A percentile compares a stretch with the other conserved stretches of the same genome.
Evolutionary conservation across 2,888 invertebrate species (phyloP).

Genomic region (Meta bourneti): DNA sequence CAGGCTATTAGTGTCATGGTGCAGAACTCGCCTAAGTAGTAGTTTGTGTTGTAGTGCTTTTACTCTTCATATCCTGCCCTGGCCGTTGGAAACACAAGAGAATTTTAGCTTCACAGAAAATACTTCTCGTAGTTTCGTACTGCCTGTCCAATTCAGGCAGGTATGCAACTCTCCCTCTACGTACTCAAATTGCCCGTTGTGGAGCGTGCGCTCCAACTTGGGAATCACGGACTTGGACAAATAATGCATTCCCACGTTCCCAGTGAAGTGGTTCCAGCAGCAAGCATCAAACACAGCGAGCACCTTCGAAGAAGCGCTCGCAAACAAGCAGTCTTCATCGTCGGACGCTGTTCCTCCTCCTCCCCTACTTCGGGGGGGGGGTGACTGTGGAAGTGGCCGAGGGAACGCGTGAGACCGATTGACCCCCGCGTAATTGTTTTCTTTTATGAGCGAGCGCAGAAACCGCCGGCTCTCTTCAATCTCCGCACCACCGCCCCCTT

Average conservation of each 20-base stretch:
- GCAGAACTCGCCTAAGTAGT: too few relatives aligned
- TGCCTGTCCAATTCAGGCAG: too few relatives aligned
- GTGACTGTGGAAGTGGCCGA: neutral
- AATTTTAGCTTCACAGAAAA: too few relatives aligned
- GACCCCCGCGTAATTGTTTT: conserved; percentile 67
- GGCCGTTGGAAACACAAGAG: too few relatives aligned
- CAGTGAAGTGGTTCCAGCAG: neutral
- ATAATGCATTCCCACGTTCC: neutral
- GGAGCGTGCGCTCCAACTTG: too few relatives aligned
- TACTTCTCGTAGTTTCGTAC: too few relatives aligned
- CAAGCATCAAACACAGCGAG: neutral
- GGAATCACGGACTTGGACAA: too few relatives aligned
- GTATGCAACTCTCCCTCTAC: too few relatives aligned
- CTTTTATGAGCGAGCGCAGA: conserved; percentile 28
- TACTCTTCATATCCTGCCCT: too few relatives aligned
- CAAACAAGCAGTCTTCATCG: neutral
- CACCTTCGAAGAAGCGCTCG: neutral
- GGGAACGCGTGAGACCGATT: conserved; percentile 50
- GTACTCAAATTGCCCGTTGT: too few relatives aligned
- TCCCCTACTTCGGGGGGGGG: neutral
- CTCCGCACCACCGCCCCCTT: conserved; percentile 8
- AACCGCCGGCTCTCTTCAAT: conserved; percentile 48
- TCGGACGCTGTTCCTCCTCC: neutral
- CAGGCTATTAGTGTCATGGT: too few relatives aligned
- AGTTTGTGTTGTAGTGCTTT: too few relatives aligned